phyloP scores from a whole-genome alignment of 1,140 invertebrate species.

The Heliothis subflexa region DNA sequence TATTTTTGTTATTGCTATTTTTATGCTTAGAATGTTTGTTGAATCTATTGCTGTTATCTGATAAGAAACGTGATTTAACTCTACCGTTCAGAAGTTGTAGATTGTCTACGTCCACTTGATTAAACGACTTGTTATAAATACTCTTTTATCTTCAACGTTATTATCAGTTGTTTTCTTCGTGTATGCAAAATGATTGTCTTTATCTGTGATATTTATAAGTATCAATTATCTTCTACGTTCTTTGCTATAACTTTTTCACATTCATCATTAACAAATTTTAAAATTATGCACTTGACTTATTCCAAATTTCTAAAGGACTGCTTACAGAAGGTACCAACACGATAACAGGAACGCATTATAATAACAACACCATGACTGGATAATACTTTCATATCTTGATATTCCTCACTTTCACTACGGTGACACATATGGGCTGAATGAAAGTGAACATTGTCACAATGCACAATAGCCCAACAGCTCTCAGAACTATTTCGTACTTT shows the following conservation, averaged over 20 bases:
- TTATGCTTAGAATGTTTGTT: background rate
- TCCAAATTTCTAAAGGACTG: too few species aligned
- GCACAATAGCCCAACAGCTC: slow-evolving; percentile 66
- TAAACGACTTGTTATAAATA: background rate
- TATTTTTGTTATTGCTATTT: background rate
- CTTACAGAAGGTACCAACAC: background rate
- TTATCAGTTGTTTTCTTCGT: background rate
- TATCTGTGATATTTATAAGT: too few species aligned
- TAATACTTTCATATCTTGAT: slow-evolving; percentile 52
- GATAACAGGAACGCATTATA: slow-evolving; percentile 18
- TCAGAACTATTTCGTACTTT: slow-evolving; percentile 57
- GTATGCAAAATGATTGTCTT: too few species aligned
- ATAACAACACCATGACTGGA: slow-evolving; percentile 22
- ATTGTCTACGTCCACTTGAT: too few species aligned
- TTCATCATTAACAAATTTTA: background rate
- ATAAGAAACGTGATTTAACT: too few species aligned
- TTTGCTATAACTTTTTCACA: too few species aligned
- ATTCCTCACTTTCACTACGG: slow-evolving; percentile 65
- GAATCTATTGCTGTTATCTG: background rate
- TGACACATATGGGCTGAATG: slow-evolving; percentile 65
- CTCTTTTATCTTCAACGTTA: background rate
- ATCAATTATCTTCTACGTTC: too few species aligned
- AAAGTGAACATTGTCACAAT: slow-evolving; percentile 74
- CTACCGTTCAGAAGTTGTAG: too few species aligned
- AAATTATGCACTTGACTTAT: too few species aligned